A percentile compares a stretch with the other conserved stretches of the same genome.
Evolutionary conservation across 2,797 vertebrate genomes (phyloP).

Genomic region (Hippopotamyrus pictus): DNA sequence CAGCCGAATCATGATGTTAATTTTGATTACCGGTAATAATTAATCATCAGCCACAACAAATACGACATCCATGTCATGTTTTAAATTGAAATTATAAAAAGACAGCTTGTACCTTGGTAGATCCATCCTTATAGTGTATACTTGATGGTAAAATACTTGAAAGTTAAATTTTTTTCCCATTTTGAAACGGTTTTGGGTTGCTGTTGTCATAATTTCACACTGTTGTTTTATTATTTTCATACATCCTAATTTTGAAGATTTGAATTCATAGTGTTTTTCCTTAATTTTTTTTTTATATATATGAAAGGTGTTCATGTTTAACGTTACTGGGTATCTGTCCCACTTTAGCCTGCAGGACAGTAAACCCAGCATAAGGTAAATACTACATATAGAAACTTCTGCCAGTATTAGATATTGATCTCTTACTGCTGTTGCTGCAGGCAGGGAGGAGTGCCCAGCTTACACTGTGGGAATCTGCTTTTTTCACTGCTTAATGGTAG

Average conservation of each 20-base stretch:
- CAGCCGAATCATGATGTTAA: not conserved
- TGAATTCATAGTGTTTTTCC: not conserved
- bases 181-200: not conserved
- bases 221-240: not conserved
- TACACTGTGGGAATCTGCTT: not conserved
- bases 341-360: not conserved
- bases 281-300: not conserved
- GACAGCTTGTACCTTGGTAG: not conserved
- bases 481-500: not conserved
- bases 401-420: not conserved
- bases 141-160: not conserved
- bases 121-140: not conserved
- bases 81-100: not conserved
- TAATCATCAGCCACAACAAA: not conserved
- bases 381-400: not conserved
- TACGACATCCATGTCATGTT: not conserved
- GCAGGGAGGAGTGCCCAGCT: not conserved
- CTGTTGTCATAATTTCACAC: not conserved
- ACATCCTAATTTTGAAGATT: not conserved
- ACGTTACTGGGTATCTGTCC: not conserved
- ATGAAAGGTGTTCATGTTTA: not conserved
- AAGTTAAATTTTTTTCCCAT: not conserved
- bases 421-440: not conserved
- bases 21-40: not conserved
- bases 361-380: slow-evolving; percentile 11